These are phyloP conservation scores for Balaeniceps rex DNA, from an alignment of 2,113 vertebrate genomes.

Conservation along the genomic window DNA sequence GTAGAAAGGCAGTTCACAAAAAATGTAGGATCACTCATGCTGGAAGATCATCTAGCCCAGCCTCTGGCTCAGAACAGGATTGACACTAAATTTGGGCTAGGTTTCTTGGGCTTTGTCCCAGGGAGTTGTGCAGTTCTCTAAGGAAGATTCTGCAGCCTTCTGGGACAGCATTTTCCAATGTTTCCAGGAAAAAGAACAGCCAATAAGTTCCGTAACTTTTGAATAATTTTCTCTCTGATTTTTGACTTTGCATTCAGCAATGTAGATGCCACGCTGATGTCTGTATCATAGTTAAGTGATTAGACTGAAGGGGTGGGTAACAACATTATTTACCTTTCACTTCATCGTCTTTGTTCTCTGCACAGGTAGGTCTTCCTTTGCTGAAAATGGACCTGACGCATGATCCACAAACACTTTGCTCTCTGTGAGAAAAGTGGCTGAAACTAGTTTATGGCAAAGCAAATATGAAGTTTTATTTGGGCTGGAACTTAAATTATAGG, in stretches of 20 bases:
- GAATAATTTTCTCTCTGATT: background rate
- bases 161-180: background rate
- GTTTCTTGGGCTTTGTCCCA: background rate
- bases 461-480: background rate
- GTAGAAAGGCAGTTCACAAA: background rate
- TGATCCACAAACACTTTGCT: background rate
- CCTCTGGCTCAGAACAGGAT: background rate
- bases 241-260: background rate
- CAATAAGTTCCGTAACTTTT: background rate
- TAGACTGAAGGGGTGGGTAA: fast-evolving
- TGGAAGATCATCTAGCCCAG: background rate
- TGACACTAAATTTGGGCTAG: background rate
- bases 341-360: background rate
- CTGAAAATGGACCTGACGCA: background rate
- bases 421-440: background rate
- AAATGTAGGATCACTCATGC: background rate
- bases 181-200: background rate
- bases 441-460: background rate
- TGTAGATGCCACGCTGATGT: background rate
- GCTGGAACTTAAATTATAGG: background rate
- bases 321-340: background rate
- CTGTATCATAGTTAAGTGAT: background rate
- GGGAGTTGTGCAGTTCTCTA: background rate
- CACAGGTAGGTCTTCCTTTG: background rate
- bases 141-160: background rate